Conservation (phyloP, 2,888 invertebrate species). For the Rhingia rostrata region DNA sequence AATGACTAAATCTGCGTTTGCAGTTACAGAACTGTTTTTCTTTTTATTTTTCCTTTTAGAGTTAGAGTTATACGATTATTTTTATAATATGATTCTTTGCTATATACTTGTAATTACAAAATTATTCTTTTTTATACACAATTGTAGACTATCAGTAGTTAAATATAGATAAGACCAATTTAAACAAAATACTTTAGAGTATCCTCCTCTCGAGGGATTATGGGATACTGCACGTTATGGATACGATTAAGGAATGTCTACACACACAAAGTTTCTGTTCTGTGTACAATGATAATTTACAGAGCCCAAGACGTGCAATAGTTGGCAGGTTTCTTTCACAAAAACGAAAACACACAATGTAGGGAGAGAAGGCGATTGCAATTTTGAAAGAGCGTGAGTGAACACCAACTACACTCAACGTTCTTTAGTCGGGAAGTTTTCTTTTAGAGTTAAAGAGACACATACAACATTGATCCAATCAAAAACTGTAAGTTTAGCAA, state of each 20-base stretch:
- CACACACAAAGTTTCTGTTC: slow-evolving; percentile 24
- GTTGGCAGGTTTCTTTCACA: slow-evolving; percentile 7
- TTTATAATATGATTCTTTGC: slow-evolving; percentile 21
- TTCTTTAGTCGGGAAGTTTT: not conserved
- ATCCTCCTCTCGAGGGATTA: slow-evolving; percentile 4
- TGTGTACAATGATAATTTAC: slow-evolving; percentile 41
- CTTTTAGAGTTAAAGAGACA: not conserved
- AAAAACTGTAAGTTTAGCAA: slow-evolving; percentile 29
- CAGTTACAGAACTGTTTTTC: slow-evolving; percentile 32
- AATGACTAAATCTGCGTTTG: slow-evolving; percentile 50
- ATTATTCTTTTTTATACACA: slow-evolving; percentile 52
- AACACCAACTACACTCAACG: too few species aligned
- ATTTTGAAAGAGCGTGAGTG: not conserved
- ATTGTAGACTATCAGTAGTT: slow-evolving; percentile 16
- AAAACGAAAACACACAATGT: not conserved
- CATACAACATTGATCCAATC: slow-evolving; percentile 11
- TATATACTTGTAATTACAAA: slow-evolving; percentile 51
- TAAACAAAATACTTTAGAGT: slow-evolving; percentile 11
- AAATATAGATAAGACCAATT: slow-evolving; percentile 17
- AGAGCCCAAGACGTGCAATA: slow-evolving; percentile 16
- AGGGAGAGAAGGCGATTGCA: not conserved
- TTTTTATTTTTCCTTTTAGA: slow-evolving; percentile 6
- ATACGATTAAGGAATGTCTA: slow-evolving; percentile 49
- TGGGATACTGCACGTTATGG: slow-evolving; percentile 26
- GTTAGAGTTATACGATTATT: not conserved